phyloP scores from a whole-genome alignment of 2,797 vertebrate species.

The Spinus pinus region DNA sequence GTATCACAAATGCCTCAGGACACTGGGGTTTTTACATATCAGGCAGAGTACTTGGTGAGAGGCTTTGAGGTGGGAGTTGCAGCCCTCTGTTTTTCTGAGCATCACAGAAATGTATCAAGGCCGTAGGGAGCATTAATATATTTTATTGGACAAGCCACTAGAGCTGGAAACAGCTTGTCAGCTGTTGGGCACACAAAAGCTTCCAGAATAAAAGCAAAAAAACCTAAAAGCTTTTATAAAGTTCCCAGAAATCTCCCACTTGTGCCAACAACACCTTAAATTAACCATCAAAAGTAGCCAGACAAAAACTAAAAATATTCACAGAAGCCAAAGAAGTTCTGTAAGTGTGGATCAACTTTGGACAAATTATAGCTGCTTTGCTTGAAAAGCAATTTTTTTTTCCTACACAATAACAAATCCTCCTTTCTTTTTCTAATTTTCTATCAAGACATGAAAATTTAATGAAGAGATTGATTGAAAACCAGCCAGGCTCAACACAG shows the following conservation, averaged over 20 bases:
- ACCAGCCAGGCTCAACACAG: background rate
- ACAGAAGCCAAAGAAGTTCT: background rate
- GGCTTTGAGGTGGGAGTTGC: background rate
- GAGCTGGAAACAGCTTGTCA: slow-evolving; percentile 22
- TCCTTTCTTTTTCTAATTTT: background rate
- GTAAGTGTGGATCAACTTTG: background rate
- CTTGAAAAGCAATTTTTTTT: background rate
- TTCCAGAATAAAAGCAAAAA: slow-evolving; percentile 18
- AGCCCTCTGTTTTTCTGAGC: background rate
- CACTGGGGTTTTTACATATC: background rate
- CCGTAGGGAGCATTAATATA: background rate
- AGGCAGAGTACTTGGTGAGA: background rate
- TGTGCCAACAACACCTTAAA: background rate
- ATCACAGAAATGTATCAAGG: background rate
- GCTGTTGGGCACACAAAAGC: background rate
- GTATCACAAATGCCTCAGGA: background rate
- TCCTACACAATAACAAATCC: background rate
- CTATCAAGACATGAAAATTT: background rate
- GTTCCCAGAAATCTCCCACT: background rate
- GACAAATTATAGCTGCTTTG: background rate
- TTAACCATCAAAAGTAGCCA: slow-evolving; percentile 8
- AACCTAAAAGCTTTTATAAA: slow-evolving; percentile 17
- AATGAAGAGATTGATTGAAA: background rate
- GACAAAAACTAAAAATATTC: slow-evolving; percentile 1
- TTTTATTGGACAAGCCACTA: slow-evolving; percentile 29